Evolutionary conservation across 2,113 vertebrate species (phyloP), one percentile per base, ranked within the genome.

Genomic region (Uria aalge): DNA sequence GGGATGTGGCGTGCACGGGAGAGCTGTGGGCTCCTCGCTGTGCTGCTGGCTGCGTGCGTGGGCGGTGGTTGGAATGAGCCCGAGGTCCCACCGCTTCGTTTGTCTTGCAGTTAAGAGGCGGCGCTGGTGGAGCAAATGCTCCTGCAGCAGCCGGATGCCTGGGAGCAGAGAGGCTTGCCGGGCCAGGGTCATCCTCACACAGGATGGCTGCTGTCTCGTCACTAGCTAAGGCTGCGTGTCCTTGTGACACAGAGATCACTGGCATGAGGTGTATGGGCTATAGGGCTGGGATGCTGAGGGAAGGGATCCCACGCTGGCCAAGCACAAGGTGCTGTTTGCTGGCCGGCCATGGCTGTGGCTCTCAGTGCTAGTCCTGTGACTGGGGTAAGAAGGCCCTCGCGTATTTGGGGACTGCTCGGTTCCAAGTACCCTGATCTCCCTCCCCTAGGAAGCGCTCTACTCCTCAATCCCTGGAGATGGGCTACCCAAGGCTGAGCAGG

Each of bases 41-140:
- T 41, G 30, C 47, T 0, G 2, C 23, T 0, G 2, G 32, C 34
- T 47, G 30, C 0, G 2, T 13, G 47, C 0, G 3, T 15, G 29
- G 63, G 12, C 4, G 4, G 67, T 1, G 3, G n/a, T 5, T 76
- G 74, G 45, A 12, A 50, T 4, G 11, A 69, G n/a, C 41, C 64
- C 43, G n/a, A 21, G 41, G 48, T 23, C 22, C 57, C 9, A 9
- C 40, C 19, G 2, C 36, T 48, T 29, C 24, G 7, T 47, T 20
- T 7, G 43, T 34, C 30, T 45, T 16, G 5, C 41, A 32, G 72
- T 72, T 47, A 56, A 17, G 62, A 83, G 66, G 53, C 63, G 80
- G 16, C 8, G 4, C 22, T 18, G 45, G 30, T 7, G 36, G 93
- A 52, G 63, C 53, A 38, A 36, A 67, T 15, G 14, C 45, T 52